Evolutionary conservation across 2,113 vertebrate species (phyloP).

Genomic region (Urocynchramus pylzowi): DNA sequence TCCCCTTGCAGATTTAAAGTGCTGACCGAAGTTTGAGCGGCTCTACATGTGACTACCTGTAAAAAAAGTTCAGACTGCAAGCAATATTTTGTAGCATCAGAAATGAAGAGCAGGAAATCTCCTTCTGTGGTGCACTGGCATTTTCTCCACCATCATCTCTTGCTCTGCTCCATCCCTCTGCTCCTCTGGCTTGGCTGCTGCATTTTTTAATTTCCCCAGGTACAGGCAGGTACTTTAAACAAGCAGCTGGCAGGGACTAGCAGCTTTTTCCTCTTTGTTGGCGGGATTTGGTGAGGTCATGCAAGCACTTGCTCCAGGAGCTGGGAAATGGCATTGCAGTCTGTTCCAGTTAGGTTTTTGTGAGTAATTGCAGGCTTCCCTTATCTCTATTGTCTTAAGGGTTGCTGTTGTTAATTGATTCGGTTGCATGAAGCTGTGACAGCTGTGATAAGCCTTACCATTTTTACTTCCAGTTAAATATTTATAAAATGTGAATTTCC

Average conservation of each 20-base stretch:
- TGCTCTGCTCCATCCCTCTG: not conserved
- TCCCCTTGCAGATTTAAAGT: not conserved
- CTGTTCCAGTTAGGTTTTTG: not conserved
- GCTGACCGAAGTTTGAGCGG: not conserved
- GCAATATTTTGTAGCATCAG: not conserved
- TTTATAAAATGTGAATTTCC: not conserved
- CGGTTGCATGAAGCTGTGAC: not conserved
- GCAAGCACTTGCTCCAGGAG: not conserved
- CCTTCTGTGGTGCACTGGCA: not conserved
- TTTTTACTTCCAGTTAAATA: not conserved
- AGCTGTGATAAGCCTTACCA: not conserved
- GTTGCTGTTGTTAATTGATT: not conserved
- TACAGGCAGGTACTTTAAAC: not conserved
- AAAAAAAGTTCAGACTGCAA: not conserved
- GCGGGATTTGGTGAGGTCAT: not conserved
- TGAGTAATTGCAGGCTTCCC: not conserved
- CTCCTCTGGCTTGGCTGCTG: not conserved
- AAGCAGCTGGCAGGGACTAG: not conserved
- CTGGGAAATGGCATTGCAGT: not conserved
- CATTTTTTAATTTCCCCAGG: not conserved
- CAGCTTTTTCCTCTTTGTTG: not conserved
- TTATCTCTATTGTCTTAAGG: not conserved
- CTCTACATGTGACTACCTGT: not conserved
- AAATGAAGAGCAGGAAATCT: not conserved
- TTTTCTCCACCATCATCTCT: not conserved